A percentile compares a stretch with the other conserved stretches of the same genome.
Evolutionary conservation across 92 coral and sea anemone genomes (phyloP).

Genomic region (Palythoa grandis): DNA sequence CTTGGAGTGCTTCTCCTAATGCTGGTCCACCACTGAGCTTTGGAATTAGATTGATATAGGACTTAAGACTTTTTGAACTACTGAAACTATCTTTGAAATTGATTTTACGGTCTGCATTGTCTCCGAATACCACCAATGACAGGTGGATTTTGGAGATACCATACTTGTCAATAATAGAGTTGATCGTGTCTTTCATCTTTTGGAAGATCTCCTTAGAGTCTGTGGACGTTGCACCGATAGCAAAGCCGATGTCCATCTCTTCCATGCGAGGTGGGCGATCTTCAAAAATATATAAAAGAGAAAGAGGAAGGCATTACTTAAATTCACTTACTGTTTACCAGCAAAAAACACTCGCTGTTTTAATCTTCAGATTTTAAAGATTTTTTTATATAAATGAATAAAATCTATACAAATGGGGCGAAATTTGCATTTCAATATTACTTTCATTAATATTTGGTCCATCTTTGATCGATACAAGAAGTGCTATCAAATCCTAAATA

Average conservation of each 20-base stretch:
- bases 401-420: neutral
- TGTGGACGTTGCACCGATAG: conserved; percentile 49
- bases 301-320: neutral
- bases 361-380: no score
- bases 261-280: conserved; percentile 29
- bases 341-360: neutral
- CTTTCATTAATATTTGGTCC: no score
- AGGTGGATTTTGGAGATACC: conserved; percentile 44
- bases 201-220: conserved; percentile 42
- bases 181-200: conserved; percentile 35
- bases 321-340: no score
- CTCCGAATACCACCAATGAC: conserved; percentile 48
- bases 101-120: conserved; percentile 33
- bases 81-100: conserved; percentile 45
- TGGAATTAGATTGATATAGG: conserved; percentile 37
- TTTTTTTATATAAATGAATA: neutral
- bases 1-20: conserved; percentile 45
- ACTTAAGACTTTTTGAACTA: conserved; percentile 42
- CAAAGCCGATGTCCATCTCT: conserved; percentile 57
- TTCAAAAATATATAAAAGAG: neutral
- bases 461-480: no score
- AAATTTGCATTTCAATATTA: no score
- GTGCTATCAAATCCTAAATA: neutral
- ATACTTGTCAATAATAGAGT: conserved; percentile 42
- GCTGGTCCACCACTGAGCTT: conserved; percentile 49